These are phyloP conservation scores for Neodontobutis hainanensis DNA, from an alignment of 2,113 vertebrate genomes.

Conservation along the genomic window DNA sequence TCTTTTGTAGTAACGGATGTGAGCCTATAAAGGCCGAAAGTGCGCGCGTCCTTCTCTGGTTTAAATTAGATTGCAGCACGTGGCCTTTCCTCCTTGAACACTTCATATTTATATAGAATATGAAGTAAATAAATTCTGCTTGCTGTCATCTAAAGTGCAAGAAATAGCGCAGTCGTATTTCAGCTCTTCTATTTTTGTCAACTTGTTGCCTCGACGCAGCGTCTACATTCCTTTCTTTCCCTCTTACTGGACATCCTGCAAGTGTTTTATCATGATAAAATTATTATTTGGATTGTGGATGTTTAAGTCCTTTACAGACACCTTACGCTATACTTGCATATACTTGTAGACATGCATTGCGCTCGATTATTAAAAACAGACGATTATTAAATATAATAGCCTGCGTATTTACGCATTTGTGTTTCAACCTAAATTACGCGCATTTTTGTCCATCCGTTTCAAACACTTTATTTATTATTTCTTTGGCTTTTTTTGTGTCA, in stretches of 20 bases:
- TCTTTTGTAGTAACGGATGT: background rate
- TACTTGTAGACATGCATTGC: too few species aligned
- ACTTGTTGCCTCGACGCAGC: too few species aligned
- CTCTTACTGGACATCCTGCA: too few species aligned
- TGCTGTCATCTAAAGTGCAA: too few species aligned
- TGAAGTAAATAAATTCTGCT: background rate
- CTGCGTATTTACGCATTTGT: background rate
- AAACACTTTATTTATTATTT: background rate
- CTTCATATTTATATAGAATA: background rate
- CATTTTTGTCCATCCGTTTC: background rate
- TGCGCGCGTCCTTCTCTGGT: slow-evolving; percentile 23
- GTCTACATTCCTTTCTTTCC: too few species aligned
- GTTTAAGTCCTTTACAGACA: too few species aligned
- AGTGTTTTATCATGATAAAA: too few species aligned
- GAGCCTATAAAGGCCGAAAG: slow-evolving; percentile 29
- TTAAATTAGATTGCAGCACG: slow-evolving; percentile 15
- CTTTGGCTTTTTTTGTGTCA: background rate
- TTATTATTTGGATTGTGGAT: too few species aligned
- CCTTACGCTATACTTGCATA: too few species aligned
- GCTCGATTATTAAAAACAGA: too few species aligned
- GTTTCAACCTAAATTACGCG: background rate
- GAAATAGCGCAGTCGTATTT: too few species aligned
- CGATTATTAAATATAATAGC: background rate
- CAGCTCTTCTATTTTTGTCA: too few species aligned
- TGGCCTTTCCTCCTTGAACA: background rate